These are phyloP conservation scores for Uria lomvia DNA, from an alignment of 2,113 vertebrate species.

Conservation along the genomic window DNA sequence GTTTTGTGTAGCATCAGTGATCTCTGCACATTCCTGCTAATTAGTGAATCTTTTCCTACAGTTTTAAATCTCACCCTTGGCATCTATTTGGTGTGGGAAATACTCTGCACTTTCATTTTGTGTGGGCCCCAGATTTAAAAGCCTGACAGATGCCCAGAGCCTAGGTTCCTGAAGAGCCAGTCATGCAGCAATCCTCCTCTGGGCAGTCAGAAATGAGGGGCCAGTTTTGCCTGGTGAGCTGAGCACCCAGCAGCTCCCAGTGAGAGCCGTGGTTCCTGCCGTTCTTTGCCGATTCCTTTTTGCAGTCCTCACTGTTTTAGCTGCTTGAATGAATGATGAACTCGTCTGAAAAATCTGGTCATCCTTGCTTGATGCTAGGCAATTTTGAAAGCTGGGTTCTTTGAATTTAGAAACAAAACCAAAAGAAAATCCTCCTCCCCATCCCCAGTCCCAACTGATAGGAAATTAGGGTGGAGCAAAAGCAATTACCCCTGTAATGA, in stretches of 20 bases:
- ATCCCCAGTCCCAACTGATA: not conserved
- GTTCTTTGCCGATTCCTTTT: accelerated
- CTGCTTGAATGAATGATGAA: not conserved
- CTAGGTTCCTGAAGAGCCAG: not conserved
- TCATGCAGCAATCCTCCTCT: not conserved
- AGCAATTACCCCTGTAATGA: constrained; percentile 73
- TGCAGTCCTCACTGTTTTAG: not conserved
- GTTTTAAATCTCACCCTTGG: not conserved
- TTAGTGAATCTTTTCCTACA: not conserved
- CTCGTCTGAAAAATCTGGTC: not conserved
- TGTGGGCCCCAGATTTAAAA: not conserved
- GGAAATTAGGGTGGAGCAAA: constrained; percentile 60
- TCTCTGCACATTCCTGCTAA: not conserved
- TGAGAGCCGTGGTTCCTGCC: not conserved
- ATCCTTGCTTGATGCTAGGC: not conserved
- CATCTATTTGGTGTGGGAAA: not conserved
- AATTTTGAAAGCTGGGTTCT: constrained; percentile 18
- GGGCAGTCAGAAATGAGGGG: not conserved
- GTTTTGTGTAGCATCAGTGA: not conserved
- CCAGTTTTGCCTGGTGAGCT: not conserved
- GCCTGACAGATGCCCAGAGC: not conserved
- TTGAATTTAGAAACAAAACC: constrained; percentile 45
- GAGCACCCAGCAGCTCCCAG: not conserved
- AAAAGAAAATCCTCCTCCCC: not conserved
- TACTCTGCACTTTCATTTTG: not conserved